These are phyloP conservation scores for Mesocricetus auratus DNA, from an alignment of 2,113 vertebrate species.

Conservation along the genomic window DNA sequence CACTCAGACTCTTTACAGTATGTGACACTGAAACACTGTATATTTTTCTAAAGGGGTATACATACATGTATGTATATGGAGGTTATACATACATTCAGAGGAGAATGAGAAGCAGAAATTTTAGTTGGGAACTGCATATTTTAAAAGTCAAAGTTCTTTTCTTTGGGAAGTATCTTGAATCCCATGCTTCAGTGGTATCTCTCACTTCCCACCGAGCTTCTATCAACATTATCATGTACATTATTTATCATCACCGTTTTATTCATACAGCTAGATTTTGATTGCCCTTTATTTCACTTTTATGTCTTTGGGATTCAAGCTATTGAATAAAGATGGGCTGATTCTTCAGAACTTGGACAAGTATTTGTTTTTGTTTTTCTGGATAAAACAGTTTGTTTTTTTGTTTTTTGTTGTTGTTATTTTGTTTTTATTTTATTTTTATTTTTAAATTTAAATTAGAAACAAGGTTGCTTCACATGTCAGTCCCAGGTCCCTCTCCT, in stretches of 20 bases:
- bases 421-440: too few relatives aligned
- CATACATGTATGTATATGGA: too few relatives aligned
- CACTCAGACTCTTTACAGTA: neutral
- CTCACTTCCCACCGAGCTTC: neutral
- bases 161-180: constrained; percentile 20
- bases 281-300: constrained; percentile 38
- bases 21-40: neutral
- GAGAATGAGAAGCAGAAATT: neutral
- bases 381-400: too few relatives aligned
- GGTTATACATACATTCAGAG: neutral
- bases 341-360: constrained; percentile 18
- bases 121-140: constrained; percentile 29
- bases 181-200: neutral
- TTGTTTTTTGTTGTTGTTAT: too few relatives aligned
- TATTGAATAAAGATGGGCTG: neutral
- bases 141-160: constrained; percentile 32
- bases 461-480: too few relatives aligned
- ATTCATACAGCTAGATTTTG: constrained; percentile 35
- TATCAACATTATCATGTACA: neutral
- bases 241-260: constrained; percentile 36
- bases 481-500: too few relatives aligned
- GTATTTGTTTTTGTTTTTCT: too few relatives aligned
- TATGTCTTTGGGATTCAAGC: neutral
- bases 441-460: too few relatives aligned
- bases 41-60: neutral